Percentiles rank a stretch among this genome's conserved stretches.
These are phyloP conservation scores for Parochlus steinenii DNA, from an alignment of 2,888 invertebrate genomes.

Conservation along the genomic window DNA sequence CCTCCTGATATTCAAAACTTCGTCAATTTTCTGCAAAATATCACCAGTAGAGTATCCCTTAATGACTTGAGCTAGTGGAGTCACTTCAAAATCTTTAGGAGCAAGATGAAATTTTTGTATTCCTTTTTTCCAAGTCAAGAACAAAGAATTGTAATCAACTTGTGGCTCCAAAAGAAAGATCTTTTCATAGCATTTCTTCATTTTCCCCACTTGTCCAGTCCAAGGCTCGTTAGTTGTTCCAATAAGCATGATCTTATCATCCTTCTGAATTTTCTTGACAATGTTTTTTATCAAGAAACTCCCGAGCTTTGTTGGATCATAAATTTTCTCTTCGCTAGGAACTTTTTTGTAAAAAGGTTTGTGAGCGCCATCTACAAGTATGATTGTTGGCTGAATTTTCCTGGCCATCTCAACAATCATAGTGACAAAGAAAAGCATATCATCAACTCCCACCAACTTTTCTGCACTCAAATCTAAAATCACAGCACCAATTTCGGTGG, in stretches of 20 bases:
- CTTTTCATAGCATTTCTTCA: constrained; percentile 24
- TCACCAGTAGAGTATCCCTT: constrained; percentile 24
- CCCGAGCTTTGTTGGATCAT: constrained; percentile 36
- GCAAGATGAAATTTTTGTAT: constrained; percentile 19
- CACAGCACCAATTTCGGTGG: constrained; percentile 45
- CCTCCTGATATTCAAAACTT: constrained; percentile 20
- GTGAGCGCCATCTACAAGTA: constrained; percentile 38
- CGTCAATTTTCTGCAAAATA: constrained; percentile 22
- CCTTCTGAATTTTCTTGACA: constrained; percentile 34
- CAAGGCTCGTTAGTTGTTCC: constrained; percentile 37
- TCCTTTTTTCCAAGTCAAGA: constrained; percentile 22
- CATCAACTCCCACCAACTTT: constrained; percentile 38
- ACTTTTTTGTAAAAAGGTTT: constrained; percentile 37
- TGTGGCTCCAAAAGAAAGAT: constrained; percentile 22
- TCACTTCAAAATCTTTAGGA: constrained; percentile 18
- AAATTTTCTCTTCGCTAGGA: constrained; percentile 23
- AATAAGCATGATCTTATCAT: constrained; percentile 36
- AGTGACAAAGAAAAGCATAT: constrained; percentile 43
- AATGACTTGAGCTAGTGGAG: constrained; percentile 23
- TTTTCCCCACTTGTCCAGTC: constrained; percentile 24
- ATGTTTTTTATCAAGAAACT: constrained; percentile 34
- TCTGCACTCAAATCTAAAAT: constrained; percentile 49
- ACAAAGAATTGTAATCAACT: constrained; percentile 26
- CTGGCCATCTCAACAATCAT: constrained; percentile 42
- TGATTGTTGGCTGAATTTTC: constrained; percentile 41